phyloP scores from a whole-genome alignment of 2,888 invertebrate species.

The Drosophila monieri region DNA sequence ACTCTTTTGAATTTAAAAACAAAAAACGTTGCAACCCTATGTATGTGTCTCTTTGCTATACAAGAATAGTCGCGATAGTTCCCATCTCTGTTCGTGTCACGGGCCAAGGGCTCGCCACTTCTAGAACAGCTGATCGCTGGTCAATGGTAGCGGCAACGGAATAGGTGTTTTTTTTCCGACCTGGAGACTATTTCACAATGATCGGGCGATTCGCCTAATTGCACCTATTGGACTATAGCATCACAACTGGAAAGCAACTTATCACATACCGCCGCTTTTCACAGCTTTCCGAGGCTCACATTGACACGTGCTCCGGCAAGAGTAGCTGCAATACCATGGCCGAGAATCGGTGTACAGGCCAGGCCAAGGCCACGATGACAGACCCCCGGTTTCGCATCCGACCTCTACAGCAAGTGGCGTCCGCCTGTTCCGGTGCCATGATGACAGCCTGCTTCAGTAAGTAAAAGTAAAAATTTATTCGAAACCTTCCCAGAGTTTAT shows the following conservation, averaged over 20 bases:
- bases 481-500: background rate
- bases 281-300: slow-evolving; percentile 40
- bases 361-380: slow-evolving; percentile 84
- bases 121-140: slow-evolving; percentile 44
- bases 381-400: slow-evolving; percentile 89
- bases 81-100: slow-evolving; percentile 1
- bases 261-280: background rate
- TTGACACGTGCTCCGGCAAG: slow-evolving; percentile 19
- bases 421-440: slow-evolving; percentile 90
- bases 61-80: background rate
- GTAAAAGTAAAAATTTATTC: slow-evolving; percentile 55
- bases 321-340: slow-evolving; percentile 37
- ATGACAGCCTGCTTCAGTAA: slow-evolving; percentile 95
- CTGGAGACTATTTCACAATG: slow-evolving; percentile 36
- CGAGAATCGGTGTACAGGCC: slow-evolving; percentile 5
- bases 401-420: slow-evolving; percentile 83
- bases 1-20: no score
- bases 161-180: slow-evolving; percentile 23
- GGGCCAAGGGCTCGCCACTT: background rate
- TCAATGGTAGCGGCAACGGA: background rate
- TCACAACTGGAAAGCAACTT: slow-evolving; percentile 19
- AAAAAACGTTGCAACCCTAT: no score
- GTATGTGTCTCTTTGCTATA: no score
- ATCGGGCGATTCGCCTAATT: slow-evolving; percentile 8
- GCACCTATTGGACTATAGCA: no score